These are phyloP conservation scores for Teleopsis dalmanni DNA, from an alignment of 1,140 invertebrate species.

Conservation along the genomic window DNA sequence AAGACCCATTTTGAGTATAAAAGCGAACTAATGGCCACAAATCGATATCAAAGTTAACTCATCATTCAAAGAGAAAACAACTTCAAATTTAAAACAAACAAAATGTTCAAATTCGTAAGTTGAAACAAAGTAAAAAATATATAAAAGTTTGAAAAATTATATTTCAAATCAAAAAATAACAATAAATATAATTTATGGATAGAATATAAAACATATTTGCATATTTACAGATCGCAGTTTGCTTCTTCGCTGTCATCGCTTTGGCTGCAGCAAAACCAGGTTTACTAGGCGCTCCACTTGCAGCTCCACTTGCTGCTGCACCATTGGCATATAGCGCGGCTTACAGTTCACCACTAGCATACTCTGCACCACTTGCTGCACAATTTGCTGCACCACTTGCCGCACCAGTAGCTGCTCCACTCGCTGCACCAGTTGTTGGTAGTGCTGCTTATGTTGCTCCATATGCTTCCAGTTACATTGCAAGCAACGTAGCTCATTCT, in stretches of 20 bases:
- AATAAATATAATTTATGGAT: too few relatives aligned
- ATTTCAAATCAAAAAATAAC: too few relatives aligned
- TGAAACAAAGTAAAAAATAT: too few relatives aligned
- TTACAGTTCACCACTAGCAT: neutral
- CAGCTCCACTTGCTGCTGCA: too few relatives aligned
- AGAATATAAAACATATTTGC: neutral
- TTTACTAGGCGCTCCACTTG: constrained; percentile 16
- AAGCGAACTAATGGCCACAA: too few relatives aligned
- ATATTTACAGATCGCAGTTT: constrained; percentile 27
- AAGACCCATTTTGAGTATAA: too few relatives aligned
- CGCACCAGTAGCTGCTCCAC: constrained; percentile 18
- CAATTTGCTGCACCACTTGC: constrained; percentile 29
- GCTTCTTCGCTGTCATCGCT: constrained; percentile 35
- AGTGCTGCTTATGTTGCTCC: constrained; percentile 46
- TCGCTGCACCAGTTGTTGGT: constrained; percentile 25
- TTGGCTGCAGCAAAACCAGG: constrained; percentile 30
- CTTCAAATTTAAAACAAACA: too few relatives aligned
- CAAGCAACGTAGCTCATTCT: constrained; percentile 22
- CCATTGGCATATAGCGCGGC: neutral
- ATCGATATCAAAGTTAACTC: too few relatives aligned
- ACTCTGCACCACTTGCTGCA: constrained; percentile 38
- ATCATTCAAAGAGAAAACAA: too few relatives aligned
- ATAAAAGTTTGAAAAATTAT: too few relatives aligned
- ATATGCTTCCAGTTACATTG: constrained; percentile 37
- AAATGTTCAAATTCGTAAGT: constrained; percentile 39